Conservation (phyloP, 2,113 vertebrate genomes). For the Cercopithecus mona region DNA sequence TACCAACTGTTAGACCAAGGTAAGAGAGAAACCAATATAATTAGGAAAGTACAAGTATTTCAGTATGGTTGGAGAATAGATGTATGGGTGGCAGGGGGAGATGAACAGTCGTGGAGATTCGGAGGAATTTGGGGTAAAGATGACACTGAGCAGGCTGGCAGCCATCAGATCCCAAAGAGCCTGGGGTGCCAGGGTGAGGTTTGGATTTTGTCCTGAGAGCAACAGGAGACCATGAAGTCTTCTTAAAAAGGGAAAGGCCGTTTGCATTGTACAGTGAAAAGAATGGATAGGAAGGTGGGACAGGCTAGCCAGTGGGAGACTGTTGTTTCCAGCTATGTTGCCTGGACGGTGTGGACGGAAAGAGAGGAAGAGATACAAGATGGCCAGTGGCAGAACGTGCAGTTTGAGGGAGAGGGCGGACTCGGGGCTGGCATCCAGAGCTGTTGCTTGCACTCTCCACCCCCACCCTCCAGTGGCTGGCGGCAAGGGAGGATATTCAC, state of each 20-base stretch:
- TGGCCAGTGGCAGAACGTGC: too few relatives aligned
- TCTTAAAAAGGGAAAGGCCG: background rate
- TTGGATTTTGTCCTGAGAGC: background rate
- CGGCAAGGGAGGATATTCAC: background rate
- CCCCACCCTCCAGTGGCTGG: too few relatives aligned
- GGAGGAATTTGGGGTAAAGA: background rate
- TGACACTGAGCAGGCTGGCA: background rate
- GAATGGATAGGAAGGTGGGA: background rate
- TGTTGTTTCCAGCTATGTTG: too few relatives aligned
- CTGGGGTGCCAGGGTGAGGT: background rate
- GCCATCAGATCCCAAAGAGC: background rate
- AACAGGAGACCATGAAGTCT: background rate
- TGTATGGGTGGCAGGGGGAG: background rate
- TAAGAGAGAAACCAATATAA: background rate
- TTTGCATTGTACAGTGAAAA: background rate
- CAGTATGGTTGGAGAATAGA: background rate
- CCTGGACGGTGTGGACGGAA: too few relatives aligned
- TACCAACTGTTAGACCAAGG: background rate
- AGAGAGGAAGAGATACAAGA: too few relatives aligned
- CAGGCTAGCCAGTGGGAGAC: rapidly evolving
- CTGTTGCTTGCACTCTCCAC: background rate
- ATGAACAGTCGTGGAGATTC: background rate
- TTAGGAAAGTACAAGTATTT: background rate
- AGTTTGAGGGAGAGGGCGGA: background rate
- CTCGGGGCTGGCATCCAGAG: rapidly evolving